These are phyloP conservation scores for Macquaria australasica DNA, from an alignment of 2,113 vertebrate genomes.

Conservation along the genomic window DNA sequence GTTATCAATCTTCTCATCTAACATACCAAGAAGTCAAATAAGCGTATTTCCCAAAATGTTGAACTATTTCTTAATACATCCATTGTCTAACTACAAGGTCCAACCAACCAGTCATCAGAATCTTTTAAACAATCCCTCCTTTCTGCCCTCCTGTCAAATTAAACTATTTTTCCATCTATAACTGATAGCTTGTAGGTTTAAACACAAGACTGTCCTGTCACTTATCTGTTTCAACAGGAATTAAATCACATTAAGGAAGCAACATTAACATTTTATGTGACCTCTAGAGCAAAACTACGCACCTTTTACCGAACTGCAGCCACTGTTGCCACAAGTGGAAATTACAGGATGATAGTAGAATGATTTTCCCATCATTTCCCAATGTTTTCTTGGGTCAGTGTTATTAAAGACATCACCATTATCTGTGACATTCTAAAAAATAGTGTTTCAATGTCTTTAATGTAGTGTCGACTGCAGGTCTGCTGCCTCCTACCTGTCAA, in stretches of 20 bases:
- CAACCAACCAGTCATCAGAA: neutral
- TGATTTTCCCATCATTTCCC: neutral
- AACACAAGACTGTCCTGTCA: neutral
- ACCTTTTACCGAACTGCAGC: neutral
- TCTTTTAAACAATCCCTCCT: neutral
- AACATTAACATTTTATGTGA: neutral
- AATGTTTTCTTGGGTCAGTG: neutral
- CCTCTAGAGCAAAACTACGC: neutral
- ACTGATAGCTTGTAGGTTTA: neutral
- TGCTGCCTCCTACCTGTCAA: constrained; percentile 81
- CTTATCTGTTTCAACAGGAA: neutral
- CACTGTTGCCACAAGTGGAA: neutral
- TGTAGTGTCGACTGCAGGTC: neutral
- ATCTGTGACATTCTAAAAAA: neutral
- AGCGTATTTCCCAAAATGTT: neutral
- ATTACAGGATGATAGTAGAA: neutral
- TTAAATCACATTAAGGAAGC: neutral
- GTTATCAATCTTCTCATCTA: neutral
- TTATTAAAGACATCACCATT: neutral
- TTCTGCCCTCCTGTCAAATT: neutral
- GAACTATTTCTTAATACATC: neutral
- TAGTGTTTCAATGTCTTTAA: neutral
- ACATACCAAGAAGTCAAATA: neutral
- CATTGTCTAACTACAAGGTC: neutral
- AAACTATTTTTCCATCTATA: neutral